Evolutionary conservation across 2,797 vertebrate genomes (phyloP), one percentile per base, ranked within the genome.

Genomic region (Pygocentrus nattereri): DNA sequence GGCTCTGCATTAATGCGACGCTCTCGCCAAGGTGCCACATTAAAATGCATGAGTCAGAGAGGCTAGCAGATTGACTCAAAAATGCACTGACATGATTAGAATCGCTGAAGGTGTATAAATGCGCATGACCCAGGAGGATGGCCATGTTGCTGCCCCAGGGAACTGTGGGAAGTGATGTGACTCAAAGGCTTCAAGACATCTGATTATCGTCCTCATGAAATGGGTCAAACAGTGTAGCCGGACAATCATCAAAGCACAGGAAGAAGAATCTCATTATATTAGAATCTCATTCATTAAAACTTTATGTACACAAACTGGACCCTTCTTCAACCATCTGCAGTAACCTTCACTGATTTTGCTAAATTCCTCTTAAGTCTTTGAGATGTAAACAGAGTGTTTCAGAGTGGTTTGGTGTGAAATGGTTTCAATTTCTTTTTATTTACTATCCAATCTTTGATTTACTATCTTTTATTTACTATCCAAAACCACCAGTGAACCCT

Each of bases 191-290:
- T 75, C 78, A 74, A 71, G 87, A 84, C 82, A 64, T 86, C 79
- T 86, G 85, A 88, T 86, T 80, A 82, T 86, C 83, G 81, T 78
- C 73, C 83, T 76, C 61, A 31, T 78, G 73, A 86, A 84, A 59
- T 82, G 85, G 83, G 87, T 80, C 87, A 78, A 81, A 82, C 72
- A 75, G 50, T 41, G 73, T 70, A 79, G 72, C 76, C 59, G 38
- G 44, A 79, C 25, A 34, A 23, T 80, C 77, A 65, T 44, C 75
- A 67, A 80, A 82, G 68, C 77, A 68, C 50, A 54, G 62, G 8
- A 10, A 23, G 31, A 1, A 49, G 41, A 25, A 16, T 70, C 44
- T 70, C 44, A 15, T 15, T 68, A 44, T 41, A 44, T 1, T 44
- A 49, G n/a, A 25, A 16, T 70, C 44, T 16, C 23, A 47, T 23